Evolutionary conservation across 2,888 invertebrate species (phyloP).

Genomic region (Epinotia ramella): DNA sequence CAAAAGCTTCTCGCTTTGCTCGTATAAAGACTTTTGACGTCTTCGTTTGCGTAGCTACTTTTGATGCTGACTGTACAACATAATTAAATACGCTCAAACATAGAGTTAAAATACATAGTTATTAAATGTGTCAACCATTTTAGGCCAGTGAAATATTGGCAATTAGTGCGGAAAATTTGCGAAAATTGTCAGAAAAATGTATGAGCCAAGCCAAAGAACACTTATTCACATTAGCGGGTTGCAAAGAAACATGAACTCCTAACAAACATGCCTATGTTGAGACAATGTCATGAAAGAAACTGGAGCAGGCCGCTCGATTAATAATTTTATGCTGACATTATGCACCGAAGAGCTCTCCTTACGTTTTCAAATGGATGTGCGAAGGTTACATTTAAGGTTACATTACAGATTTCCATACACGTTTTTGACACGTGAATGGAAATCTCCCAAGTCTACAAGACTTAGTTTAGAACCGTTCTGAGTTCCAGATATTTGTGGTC

Average conservation of each 20-base stretch:
- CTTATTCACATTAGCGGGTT: slow-evolving; percentile 2
- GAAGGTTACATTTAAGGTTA: slow-evolving; percentile 39
- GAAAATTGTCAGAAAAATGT: background rate
- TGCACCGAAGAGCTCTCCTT: slow-evolving; percentile 29
- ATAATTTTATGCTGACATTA: slow-evolving; percentile 35
- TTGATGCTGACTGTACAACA: no score
- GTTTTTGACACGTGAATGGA: slow-evolving; percentile 15
- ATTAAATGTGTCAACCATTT: background rate
- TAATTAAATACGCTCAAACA: no score
- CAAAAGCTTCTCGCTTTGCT: no score
- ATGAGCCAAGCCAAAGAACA: background rate
- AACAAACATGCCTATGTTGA: slow-evolving; percentile 22
- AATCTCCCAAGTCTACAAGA: background rate
- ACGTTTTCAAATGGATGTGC: slow-evolving; percentile 21
- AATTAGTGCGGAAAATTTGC: slow-evolving; percentile 2
- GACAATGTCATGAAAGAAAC: slow-evolving; percentile 33
- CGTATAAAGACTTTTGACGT: no score
- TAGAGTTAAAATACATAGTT: background rate
- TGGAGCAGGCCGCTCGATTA: slow-evolving; percentile 35
- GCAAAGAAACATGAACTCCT: slow-evolving; percentile 16
- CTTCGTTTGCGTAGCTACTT: no score
- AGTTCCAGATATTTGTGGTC: background rate
- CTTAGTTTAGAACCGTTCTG: background rate
- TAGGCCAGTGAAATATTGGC: background rate
- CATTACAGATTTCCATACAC: no score